phyloP scores from a whole-genome alignment of 2,888 invertebrate species.

The Galerucella nymphaeae region DNA sequence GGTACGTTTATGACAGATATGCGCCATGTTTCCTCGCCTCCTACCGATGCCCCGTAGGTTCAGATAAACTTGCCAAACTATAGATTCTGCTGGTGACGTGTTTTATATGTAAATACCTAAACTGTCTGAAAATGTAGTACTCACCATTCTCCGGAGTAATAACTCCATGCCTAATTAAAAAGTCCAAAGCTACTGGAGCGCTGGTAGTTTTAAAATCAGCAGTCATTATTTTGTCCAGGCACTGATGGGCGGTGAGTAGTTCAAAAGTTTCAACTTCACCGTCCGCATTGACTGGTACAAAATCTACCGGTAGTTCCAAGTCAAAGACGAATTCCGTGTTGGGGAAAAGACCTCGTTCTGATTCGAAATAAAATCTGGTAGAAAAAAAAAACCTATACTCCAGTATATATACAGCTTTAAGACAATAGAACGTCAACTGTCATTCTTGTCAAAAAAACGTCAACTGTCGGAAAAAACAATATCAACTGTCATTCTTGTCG shows the following conservation, averaged over 20 bases:
- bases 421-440: too few relatives aligned
- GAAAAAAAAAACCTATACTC: neutral
- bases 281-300: conserved; percentile 91
- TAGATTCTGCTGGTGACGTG: too few relatives aligned
- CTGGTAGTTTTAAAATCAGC: conserved; percentile 94
- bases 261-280: conserved; percentile 95
- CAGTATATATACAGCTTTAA: too few relatives aligned
- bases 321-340: conserved; percentile 96
- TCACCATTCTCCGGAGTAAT: conserved; percentile 91
- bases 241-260: conserved; percentile 84
- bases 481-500: too few relatives aligned
- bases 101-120: too few relatives aligned
- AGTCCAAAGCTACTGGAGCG: conserved; percentile 90
- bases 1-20: too few relatives aligned
- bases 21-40: too few relatives aligned
- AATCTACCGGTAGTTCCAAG: conserved; percentile 89
- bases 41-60: too few relatives aligned
- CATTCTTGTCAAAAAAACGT: too few relatives aligned
- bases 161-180: conserved; percentile 89
- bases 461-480: too few relatives aligned
- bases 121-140: too few relatives aligned
- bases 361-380: conserved; percentile 87
- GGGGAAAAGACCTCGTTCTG: conserved; percentile 91
- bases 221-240: conserved; percentile 82
- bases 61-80: too few relatives aligned